A percentile compares a stretch with the other conserved stretches of the same genome.
phyloP scores from a whole-genome alignment of 2,113 vertebrate genomes.

The Oreochromis niloticus region DNA sequence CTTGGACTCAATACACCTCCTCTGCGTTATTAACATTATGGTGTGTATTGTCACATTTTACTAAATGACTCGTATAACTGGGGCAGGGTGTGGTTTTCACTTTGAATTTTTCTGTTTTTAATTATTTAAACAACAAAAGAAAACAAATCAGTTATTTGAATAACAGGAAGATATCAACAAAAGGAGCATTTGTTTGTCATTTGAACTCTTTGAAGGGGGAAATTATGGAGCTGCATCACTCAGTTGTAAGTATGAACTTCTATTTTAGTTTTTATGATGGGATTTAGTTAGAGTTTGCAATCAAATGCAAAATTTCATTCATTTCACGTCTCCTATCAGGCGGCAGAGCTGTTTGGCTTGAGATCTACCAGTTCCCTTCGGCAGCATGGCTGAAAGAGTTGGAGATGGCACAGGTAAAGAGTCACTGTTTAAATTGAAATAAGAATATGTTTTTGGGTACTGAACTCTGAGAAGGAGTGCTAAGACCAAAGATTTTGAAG shows the following conservation, averaged over 20 bases:
- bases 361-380: conserved; percentile 79
- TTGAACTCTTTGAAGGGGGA: conserved; percentile 70
- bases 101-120: neutral
- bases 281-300: neutral
- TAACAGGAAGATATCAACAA: conserved; percentile 78
- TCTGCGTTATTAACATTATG: conserved; percentile 77
- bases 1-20: conserved; percentile 61
- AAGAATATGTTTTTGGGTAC: neutral
- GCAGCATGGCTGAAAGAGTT: conserved; percentile 80
- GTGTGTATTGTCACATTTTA: conserved; percentile 62
- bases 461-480: neutral
- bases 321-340: conserved; percentile 66
- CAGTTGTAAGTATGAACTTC: conserved; percentile 72
- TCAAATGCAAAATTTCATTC: neutral
- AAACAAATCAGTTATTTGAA: neutral
- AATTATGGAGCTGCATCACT: conserved; percentile 76
- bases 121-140: neutral
- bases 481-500: neutral
- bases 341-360: conserved; percentile 73
- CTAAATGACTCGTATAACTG: neutral
- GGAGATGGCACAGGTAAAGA: conserved; percentile 37
- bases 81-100: neutral
- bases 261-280: neutral
- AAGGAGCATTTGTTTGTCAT: conserved; percentile 66
- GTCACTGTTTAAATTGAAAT: neutral